Conservation (phyloP, 2,888 invertebrate genomes). For the Arrhopalites spinosus region DNA sequence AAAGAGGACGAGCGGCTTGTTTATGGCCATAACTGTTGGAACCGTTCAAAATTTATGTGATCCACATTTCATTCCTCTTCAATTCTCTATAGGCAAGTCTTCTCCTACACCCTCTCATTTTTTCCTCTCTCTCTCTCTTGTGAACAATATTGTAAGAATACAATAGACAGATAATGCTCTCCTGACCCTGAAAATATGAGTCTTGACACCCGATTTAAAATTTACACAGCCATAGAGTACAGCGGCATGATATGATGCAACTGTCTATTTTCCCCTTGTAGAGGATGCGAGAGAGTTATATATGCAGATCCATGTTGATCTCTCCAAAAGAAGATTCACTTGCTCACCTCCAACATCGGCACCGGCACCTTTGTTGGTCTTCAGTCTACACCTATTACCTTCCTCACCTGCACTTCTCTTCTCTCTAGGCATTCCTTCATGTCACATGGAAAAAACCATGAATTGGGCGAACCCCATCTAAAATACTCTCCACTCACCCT, state of each 20-base stretch:
- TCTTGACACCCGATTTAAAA: background rate
- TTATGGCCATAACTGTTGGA: slow-evolving; percentile 34
- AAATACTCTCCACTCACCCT: no score
- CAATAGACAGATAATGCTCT: background rate
- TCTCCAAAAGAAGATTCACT: no score
- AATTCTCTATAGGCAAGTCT: background rate
- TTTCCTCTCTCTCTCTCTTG: background rate
- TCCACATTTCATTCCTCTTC: slow-evolving; percentile 29
- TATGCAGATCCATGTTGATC: no score
- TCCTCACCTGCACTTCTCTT: slow-evolving; percentile 48
- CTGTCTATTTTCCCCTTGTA: no score
- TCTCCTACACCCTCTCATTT: no score
- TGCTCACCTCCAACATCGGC: no score
- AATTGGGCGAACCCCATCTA: slow-evolving; percentile 17
- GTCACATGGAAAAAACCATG: background rate
- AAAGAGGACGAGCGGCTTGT: slow-evolving; percentile 26
- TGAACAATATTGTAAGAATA: background rate
- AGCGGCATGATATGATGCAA: no score
- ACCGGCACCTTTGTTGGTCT: no score
- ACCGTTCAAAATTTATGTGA: slow-evolving; percentile 20
- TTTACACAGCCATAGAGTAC: background rate
- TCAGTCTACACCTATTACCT: slow-evolving; percentile 42
- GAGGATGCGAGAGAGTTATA: no score
- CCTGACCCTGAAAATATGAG: no score
- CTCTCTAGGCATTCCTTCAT: no score